Base-by-base conservation (phyloP, 2,113 vertebrate genomes). In the Toxostoma redivivum region DNA sequence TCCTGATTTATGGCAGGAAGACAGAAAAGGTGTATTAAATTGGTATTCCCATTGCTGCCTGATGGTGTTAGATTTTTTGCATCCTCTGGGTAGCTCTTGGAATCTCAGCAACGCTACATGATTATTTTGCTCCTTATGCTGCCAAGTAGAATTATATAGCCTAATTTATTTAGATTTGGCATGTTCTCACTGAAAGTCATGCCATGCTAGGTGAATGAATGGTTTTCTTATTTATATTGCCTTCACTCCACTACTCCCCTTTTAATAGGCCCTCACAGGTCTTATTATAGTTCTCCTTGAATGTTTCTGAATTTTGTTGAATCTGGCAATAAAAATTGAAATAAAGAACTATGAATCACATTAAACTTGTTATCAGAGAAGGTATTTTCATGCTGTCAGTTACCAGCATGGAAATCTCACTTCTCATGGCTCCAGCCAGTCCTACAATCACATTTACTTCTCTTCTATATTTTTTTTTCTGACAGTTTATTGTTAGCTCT, bases 81-180 rank as follows among this genome's bases (percentile, higher is more conserved):
- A 25, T 94, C 64, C 54, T 94, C 74, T 90, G 67, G 66, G 58
- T 79, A 86, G 66, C 45, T 88, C 60, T 86, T 95, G 85, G 85
- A 94, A 66, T 82, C 71, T 93, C 71, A 77, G 81, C 44, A 88
- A 93, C 72, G 90, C 54, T 77, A 35, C 15, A 22, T 23, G 85
- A 66, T 94, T 92, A 72, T 95, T 85, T 79, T 76, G 62, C 58
- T 95, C 35, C 62, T 72, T 85, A 38, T 3, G 6, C 66, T 94
- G 79, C 69, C 1, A 37, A 88, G 60, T 71, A 86, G 85, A 94
- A 91, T 93, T 86, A 73, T 60, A 77, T 54, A 93, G 64, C 56
- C 50, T 93, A 66, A 83, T 94, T 94, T 86, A 70, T 94, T 95
- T 90, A 86, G 62, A 44, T 83, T 92, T 86, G 81, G 79, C 62